Conservation (phyloP, 2,113 vertebrate species). For the Colaptes auratus region DNA sequence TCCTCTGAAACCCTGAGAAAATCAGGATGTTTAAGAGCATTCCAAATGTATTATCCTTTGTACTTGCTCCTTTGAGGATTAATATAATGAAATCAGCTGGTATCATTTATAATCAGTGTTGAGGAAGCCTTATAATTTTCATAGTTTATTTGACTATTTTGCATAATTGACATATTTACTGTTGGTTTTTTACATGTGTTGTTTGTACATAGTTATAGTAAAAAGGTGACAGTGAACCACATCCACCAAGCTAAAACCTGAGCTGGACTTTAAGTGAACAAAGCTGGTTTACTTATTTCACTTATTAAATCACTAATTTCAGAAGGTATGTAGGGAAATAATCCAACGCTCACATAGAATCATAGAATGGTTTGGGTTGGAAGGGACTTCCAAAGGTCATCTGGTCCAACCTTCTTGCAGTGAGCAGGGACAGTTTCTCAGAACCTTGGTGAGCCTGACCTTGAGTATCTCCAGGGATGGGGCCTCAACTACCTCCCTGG, state of each 20-base stretch:
- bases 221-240: background rate
- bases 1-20: slow-evolving; percentile 13
- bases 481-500: too few species aligned
- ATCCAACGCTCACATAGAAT: background rate
- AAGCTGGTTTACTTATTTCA: background rate
- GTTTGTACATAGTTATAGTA: background rate
- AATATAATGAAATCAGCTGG: background rate
- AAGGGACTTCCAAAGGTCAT: too few species aligned
- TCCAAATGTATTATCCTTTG: slow-evolving; percentile 5
- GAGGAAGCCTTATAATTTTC: background rate
- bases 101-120: background rate
- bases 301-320: background rate
- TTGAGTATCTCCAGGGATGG: too few species aligned
- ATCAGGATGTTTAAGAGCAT: slow-evolving; percentile 6
- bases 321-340: background rate
- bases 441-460: too few species aligned
- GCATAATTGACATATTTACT: background rate
- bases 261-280: background rate
- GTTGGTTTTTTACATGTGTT: background rate
- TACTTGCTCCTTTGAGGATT: background rate
- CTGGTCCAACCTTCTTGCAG: too few species aligned
- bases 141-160: background rate
- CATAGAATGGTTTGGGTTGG: too few species aligned
- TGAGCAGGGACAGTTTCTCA: too few species aligned
- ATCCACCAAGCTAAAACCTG: background rate